Percentiles rank a stretch among this genome's conserved stretches.
Conservation (phyloP, 2,888 invertebrate species). For the Allolobophora icterica region DNA sequence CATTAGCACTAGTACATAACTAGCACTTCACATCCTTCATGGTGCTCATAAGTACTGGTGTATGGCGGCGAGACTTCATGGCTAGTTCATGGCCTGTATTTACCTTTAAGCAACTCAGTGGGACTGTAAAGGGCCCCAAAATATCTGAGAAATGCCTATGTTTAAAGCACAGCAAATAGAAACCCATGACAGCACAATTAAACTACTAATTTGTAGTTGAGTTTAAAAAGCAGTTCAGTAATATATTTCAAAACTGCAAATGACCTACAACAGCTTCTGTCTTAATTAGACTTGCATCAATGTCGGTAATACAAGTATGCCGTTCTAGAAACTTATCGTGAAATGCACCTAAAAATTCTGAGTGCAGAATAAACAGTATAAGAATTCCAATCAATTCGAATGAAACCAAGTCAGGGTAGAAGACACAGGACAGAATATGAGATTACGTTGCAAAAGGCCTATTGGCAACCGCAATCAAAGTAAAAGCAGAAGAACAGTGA, state of each 20-base stretch:
- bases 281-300: neutral
- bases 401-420: neutral
- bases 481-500: neutral
- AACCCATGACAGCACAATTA: neutral
- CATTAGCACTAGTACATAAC: neutral
- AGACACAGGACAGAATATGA: neutral
- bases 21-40: neutral
- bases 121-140: conserved; percentile 7
- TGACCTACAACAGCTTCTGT: neutral
- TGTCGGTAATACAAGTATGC: neutral
- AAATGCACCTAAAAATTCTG: neutral
- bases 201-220: neutral
- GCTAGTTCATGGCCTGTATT: neutral
- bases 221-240: neutral
- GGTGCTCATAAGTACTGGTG: neutral
- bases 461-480: neutral
- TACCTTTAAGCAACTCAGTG: neutral
- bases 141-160: neutral
- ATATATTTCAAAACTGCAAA: neutral
- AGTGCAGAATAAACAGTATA: neutral
- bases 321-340: neutral
- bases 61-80: neutral
- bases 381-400: neutral
- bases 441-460: neutral
- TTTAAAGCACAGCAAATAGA: neutral